A percentile compares a stretch with the other conserved stretches of the same genome.
phyloP scores from a whole-genome alignment of 2,113 vertebrate genomes.

The Pachycephala philippinensis region DNA sequence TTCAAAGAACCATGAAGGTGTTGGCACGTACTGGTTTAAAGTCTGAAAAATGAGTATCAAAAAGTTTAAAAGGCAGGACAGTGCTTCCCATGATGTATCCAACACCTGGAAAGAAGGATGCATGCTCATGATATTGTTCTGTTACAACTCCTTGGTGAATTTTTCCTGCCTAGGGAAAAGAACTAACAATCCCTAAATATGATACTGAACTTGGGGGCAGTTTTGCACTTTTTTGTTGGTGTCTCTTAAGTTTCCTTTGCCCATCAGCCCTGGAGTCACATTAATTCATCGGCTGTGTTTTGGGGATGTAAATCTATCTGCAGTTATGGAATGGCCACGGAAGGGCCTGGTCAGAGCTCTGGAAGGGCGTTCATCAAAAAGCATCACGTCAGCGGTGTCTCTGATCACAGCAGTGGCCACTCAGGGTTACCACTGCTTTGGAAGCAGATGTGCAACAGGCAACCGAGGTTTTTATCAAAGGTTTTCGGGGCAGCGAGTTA shows the following conservation, averaged over 20 bases:
- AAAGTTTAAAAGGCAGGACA: not conserved
- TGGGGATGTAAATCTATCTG: not conserved
- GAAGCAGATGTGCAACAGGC: slow-evolving; percentile 19
- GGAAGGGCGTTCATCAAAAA: not conserved
- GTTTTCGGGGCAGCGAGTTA: slow-evolving; percentile 24
- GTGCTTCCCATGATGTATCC: not conserved
- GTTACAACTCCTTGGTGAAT: not conserved
- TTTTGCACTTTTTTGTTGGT: not conserved
- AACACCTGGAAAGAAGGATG: not conserved
- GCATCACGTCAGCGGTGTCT: not conserved
- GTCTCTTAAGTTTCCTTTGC: not conserved
- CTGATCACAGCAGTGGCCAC: slow-evolving; percentile 7
- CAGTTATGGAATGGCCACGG: not conserved
- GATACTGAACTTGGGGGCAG: not conserved
- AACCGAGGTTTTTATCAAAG: slow-evolving; percentile 24
- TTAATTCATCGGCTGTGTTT: not conserved
- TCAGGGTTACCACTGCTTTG: slow-evolving; percentile 9
- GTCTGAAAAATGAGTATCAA: not conserved
- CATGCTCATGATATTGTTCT: not conserved
- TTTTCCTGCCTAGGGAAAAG: not conserved
- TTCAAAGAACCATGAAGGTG: not conserved
- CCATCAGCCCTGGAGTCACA: not conserved
- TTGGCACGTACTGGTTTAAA: not conserved
- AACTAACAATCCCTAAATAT: not conserved
- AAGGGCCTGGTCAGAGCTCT: not conserved